A percentile compares a stretch with the other conserved stretches of the same genome.
These are phyloP conservation scores for Cyprinus carpio DNA, from an alignment of 2,113 vertebrate genomes.

Conservation along the genomic window DNA sequence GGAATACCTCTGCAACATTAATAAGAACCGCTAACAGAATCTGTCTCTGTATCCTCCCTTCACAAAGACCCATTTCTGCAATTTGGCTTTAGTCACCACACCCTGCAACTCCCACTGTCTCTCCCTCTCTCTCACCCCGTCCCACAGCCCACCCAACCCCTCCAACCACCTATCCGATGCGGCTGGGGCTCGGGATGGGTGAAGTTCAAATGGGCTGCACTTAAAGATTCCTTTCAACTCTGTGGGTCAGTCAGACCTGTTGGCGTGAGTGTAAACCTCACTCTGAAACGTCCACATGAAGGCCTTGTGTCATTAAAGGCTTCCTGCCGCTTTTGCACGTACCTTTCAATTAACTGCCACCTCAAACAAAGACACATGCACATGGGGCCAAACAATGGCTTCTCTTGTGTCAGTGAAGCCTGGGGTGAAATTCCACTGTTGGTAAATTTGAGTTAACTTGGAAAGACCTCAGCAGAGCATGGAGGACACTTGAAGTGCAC, in stretches of 20 bases:
- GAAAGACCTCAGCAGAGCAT: slow-evolving; percentile 5
- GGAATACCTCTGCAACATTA: neutral
- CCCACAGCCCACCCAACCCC: slow-evolving; percentile 8
- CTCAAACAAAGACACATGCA: slow-evolving; percentile 51
- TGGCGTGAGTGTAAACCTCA: slow-evolving; percentile 41
- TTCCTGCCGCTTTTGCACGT: slow-evolving; percentile 56
- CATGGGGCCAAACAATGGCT: slow-evolving; percentile 48
- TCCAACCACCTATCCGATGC: slow-evolving; percentile 30
- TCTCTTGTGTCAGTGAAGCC: slow-evolving; percentile 40
- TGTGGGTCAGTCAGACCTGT: slow-evolving; percentile 33
- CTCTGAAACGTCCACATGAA: slow-evolving; percentile 46
- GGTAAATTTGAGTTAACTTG: slow-evolving; percentile 27
- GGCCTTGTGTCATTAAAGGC: slow-evolving; percentile 41
- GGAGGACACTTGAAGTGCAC: neutral
- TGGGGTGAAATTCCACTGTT: slow-evolving; percentile 37
- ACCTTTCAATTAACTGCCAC: slow-evolving; percentile 57
- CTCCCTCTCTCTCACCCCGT: neutral
- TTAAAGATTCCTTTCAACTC: slow-evolving; percentile 55
- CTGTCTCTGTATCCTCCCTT: slow-evolving; percentile 12
- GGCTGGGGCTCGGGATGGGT: slow-evolving; percentile 40
- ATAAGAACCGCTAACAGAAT: neutral
- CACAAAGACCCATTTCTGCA: slow-evolving; percentile 8
- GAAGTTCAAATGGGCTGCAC: slow-evolving; percentile 47
- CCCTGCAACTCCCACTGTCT: slow-evolving; percentile 23
- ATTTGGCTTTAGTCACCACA: slow-evolving; percentile 24